Percentiles rank a stretch among this genome's conserved stretches.
These are phyloP conservation scores for Chionomys nivalis DNA, from an alignment of 2,113 vertebrate species.

Conservation along the genomic window DNA sequence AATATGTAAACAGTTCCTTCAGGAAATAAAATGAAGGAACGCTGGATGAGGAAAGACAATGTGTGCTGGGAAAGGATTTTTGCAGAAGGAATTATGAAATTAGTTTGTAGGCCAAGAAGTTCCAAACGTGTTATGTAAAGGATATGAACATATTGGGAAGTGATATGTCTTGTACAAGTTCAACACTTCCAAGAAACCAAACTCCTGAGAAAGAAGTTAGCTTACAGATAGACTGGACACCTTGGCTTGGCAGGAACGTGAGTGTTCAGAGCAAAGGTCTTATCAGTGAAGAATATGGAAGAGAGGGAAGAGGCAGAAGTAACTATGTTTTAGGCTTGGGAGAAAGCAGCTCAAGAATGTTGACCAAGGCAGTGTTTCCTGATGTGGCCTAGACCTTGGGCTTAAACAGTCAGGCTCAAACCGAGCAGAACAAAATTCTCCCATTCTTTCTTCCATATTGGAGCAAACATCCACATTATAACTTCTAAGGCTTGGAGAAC, in stretches of 20 bases:
- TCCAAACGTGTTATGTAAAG: constrained; percentile 40
- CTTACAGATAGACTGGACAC: background rate
- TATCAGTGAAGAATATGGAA: background rate
- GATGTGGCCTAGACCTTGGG: background rate
- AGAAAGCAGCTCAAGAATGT: background rate
- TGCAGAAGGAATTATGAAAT: constrained; percentile 45
- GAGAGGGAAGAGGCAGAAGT: background rate
- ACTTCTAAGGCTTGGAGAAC: background rate
- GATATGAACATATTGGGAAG: background rate
- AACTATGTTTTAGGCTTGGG: background rate
- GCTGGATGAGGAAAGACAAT: background rate
- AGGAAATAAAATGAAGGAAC: constrained; percentile 17
- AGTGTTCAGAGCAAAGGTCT: background rate
- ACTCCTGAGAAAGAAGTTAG: background rate
- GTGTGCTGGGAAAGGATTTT: background rate
- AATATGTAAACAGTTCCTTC: constrained; percentile 6
- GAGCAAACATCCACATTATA: background rate
- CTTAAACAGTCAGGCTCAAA: background rate
- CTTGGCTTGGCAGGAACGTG: background rate
- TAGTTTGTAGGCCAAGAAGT: background rate
- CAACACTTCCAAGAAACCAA: background rate
- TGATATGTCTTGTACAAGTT: background rate
- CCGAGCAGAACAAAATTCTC: background rate
- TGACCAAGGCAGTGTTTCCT: background rate
- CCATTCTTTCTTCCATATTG: background rate